Evolutionary conservation across 2,888 invertebrate genomes (phyloP), one percentile per base, ranked within the genome.

Genomic region (Adelphocoris suturalis): DNA sequence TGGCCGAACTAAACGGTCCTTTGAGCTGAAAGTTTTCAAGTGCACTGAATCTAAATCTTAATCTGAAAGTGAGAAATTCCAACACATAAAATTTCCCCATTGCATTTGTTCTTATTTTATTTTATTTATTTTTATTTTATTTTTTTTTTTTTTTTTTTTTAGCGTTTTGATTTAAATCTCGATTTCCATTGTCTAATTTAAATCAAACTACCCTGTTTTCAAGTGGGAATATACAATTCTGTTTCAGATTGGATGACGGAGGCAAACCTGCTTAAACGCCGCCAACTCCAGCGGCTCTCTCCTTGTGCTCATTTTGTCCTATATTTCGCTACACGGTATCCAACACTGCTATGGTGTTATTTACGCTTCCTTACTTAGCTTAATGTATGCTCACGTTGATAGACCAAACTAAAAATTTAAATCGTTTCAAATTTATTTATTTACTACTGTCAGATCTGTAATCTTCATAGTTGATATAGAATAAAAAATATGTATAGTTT

Each of bases 301-400:
- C 55, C 82, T 52, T 55, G 52, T 37, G 76, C 76, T 87, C 86
- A 87, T 75, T 47, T 87, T 87, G 52, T 57, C 86, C 68, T 86
- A 46, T 28, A 52, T 85, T 55, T 85, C 37, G 57, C 85, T 61
- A 85, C 23, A 85, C 37, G 37, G 37, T 78, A 46, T 78, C 78
- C 78, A 28, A 85, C 57, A 85, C 85, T n/a, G 61, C 47, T 47
- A 85, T 27, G 28, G 55, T 82, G 82, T 82, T 27, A 82, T 85
- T 86, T 86, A 86, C 86, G 86, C 86, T 86, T 85, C 85, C 85
- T 61, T 86, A 68, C 46, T 86, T 86, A 86, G 86, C 86, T 86
- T 86, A 46, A 86, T 61, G 27, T 82, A 75, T 86, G 86, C 86
- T 86, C 86, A 86, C 86, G 68, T 86, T 85, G 19, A 75, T 86